Conservation (phyloP, 2,888 invertebrate species). For the Zaprionus lineosus region DNA sequence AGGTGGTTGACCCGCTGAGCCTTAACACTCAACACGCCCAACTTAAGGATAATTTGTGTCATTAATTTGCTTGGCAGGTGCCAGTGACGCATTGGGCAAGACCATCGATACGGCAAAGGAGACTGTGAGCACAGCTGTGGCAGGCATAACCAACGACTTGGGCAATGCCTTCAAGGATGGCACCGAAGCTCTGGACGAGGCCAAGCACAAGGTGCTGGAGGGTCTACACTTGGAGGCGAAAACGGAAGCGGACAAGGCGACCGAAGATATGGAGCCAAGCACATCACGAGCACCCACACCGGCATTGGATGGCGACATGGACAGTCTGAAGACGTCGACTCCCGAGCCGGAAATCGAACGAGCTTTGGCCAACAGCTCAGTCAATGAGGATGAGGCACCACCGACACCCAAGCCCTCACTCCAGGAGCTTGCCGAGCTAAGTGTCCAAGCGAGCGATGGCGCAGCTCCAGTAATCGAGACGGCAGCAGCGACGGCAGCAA, state of each 20-base stretch:
- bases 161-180: slow-evolving; percentile 73
- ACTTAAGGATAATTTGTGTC: slow-evolving; percentile 4
- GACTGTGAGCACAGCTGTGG: slow-evolving; percentile 71
- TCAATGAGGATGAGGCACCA: slow-evolving; percentile 67
- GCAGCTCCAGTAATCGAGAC: slow-evolving; percentile 6
- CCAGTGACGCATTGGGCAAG: slow-evolving; percentile 60
- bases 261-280: slow-evolving; percentile 22
- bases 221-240: slow-evolving; percentile 67
- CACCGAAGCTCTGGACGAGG: slow-evolving; percentile 66
- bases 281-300: slow-evolving; percentile 62
- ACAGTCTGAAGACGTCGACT: slow-evolving; percentile 81
- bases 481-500: slow-evolving; percentile 6
- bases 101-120: slow-evolving; percentile 78
- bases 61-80: slow-evolving; percentile 51
- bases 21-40: neutral
- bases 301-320: slow-evolving; percentile 62
- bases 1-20: slow-evolving; percentile 19
- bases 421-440: slow-evolving; percentile 75
- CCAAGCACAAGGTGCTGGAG: slow-evolving; percentile 73
- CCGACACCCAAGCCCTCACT: slow-evolving; percentile 81
- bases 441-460: slow-evolving; percentile 35
- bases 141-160: slow-evolving; percentile 74
- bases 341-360: slow-evolving; percentile 82
- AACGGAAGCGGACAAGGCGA: neutral
- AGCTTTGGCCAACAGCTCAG: slow-evolving; percentile 71